These are phyloP conservation scores for Sarcophaga rosellei DNA, from an alignment of 2,888 invertebrate species.

Conservation along the genomic window DNA sequence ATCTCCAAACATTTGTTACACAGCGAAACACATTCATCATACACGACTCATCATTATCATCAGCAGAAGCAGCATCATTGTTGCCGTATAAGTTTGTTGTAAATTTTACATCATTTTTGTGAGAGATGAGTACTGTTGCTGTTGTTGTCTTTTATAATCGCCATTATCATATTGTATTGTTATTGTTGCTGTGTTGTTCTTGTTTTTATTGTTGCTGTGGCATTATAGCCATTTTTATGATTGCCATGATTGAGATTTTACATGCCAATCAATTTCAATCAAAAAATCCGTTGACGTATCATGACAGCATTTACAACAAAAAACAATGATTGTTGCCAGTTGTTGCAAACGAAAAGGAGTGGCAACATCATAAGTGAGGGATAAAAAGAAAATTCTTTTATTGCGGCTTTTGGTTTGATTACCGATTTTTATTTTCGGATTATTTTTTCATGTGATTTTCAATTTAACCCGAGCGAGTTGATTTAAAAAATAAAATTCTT, in stretches of 20 bases:
- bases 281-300: constrained; percentile 65
- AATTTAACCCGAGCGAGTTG: not conserved
- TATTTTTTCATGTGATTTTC: not conserved
- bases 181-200: not conserved
- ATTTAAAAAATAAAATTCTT: not conserved
- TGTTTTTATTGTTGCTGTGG: constrained; percentile 23
- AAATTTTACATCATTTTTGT: constrained; percentile 34
- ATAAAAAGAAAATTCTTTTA: constrained; percentile 54
- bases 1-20: constrained; percentile 49
- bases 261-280: constrained; percentile 68
- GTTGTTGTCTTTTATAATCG: constrained; percentile 26
- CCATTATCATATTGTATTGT: constrained; percentile 34
- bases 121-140: constrained; percentile 35
- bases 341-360: not conserved
- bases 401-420: constrained; percentile 62
- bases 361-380: not conserved
- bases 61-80: not conserved
- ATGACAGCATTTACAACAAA: constrained; percentile 60
- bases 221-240: constrained; percentile 62
- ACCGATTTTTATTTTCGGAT: constrained; percentile 25
- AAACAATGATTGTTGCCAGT: constrained; percentile 8
- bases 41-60: not conserved
- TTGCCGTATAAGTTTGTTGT: no score
- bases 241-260: constrained; percentile 67
- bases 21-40: constrained; percentile 45